Evolutionary conservation across 1,140 invertebrate genomes (phyloP).

Genomic region (Conopomorpha cramerella): DNA sequence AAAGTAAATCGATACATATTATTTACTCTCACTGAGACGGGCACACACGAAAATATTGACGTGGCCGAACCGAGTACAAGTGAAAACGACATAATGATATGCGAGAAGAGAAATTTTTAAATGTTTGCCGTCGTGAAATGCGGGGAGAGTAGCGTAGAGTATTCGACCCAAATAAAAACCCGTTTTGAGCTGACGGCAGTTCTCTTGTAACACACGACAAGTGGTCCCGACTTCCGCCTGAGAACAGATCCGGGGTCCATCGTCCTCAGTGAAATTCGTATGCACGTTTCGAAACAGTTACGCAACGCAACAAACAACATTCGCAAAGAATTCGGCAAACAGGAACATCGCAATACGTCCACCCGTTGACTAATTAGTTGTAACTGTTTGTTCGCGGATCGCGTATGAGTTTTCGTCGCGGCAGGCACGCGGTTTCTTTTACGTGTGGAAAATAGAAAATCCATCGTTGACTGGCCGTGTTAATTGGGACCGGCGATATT

Average conservation of each 20-base stretch:
- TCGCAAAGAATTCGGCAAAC: too few relatives aligned
- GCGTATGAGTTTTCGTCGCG: slow-evolving; percentile 44
- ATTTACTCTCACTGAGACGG: slow-evolving; percentile 49
- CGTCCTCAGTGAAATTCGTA: too few relatives aligned
- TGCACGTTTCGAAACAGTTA: too few relatives aligned
- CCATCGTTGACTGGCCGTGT: slow-evolving; percentile 52
- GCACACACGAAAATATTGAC: too few relatives aligned
- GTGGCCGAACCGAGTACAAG: too few relatives aligned
- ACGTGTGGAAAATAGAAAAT: slow-evolving; percentile 59
- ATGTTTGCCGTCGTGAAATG: slow-evolving; percentile 52
- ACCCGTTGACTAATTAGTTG: too few relatives aligned
- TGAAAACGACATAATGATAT: slow-evolving; percentile 56
- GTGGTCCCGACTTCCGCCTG: not conserved
- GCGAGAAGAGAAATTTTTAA: slow-evolving; percentile 59
- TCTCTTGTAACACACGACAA: not conserved
- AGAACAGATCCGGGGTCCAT: too few relatives aligned
- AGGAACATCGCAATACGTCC: too few relatives aligned
- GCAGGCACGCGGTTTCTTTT: slow-evolving; percentile 44
- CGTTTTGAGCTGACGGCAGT: slow-evolving; percentile 14
- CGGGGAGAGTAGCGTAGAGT: slow-evolving; percentile 40
- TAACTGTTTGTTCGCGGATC: too few relatives aligned
- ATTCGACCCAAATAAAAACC: slow-evolving; percentile 46
- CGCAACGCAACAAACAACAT: too few relatives aligned
- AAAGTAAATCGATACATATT: slow-evolving; percentile 41
- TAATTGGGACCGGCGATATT: slow-evolving; percentile 50